A percentile compares a stretch with the other conserved stretches of the same genome.
Conservation (phyloP, 2,797 vertebrate genomes). For the Momotus momota region DNA sequence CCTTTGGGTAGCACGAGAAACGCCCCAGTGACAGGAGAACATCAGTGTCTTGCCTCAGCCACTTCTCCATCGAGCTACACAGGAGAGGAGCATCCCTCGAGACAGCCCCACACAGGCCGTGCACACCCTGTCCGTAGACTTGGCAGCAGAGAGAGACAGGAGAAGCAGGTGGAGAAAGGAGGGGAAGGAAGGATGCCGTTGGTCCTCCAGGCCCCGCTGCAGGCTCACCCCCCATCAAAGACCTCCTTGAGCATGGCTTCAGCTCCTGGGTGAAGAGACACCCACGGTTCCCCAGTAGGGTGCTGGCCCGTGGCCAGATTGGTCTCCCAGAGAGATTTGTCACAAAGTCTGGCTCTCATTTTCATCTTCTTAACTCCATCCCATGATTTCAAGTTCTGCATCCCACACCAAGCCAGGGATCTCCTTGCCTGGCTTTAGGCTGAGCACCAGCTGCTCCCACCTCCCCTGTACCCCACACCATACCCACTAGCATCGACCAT, state of each 20-base stretch:
- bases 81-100: neutral
- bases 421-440: neutral
- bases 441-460: neutral
- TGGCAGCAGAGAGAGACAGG: neutral
- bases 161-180: neutral
- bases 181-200: neutral
- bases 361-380: neutral
- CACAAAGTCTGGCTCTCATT: neutral
- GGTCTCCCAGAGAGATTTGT: neutral
- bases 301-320: neutral
- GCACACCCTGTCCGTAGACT: neutral
- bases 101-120: accelerated
- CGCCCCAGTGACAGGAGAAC: neutral
- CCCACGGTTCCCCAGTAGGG: accelerated
- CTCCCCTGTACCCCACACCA: neutral
- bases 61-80: neutral
- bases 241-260: neutral
- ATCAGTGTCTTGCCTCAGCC: neutral
- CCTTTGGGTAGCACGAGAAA: neutral
- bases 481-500: neutral
- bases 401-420: neutral
- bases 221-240: neutral
- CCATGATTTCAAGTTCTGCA: neutral
- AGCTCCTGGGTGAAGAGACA: neutral
- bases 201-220: accelerated